Evolutionary conservation across 1,140 invertebrate genomes (phyloP), one percentile per base, ranked within the genome.

Genomic region (Alviniconcha marisindica): DNA sequence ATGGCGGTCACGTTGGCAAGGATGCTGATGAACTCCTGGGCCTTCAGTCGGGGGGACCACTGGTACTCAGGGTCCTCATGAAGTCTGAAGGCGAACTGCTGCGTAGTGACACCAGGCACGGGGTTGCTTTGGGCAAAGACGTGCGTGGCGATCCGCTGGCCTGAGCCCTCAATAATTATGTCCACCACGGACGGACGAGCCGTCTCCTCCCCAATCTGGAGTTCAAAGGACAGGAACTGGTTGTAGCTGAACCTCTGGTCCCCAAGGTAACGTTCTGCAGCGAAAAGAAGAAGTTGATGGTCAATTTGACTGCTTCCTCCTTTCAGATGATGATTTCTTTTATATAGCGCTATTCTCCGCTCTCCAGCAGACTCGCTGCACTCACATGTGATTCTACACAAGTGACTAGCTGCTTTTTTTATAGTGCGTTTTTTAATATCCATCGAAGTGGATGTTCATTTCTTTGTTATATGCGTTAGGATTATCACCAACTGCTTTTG

Each of bases 161-260:
- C 96, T 33, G 96, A 95, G 10, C 93, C 93, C 94, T 99, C 97
- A 0, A 99, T 90, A 56, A 99, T 96, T 31, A 99, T 94, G 93
- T 99, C 98, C 1, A 95, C 95, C 2, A 96, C 94, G 0, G 96
- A 96, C 38, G 96, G 95, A 36, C 93, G 94, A 1, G 96, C 95
- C 3, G 96, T 95, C 15, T 90, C 89, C 40, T 91, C 96, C 1
- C 96, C 96, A 28, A 98, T 96, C 83, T 96, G 95, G n/a, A 99
- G 93, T 36, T 95, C 96, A 90, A 99, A 99, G 48, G 95, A 95
- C n/a, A 99, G 91, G 83, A 97, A 95, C 88, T 98, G 97, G 93
- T 99, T 99, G 93, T 99, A 99, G 54, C 97, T 98, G 44, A 96
- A 96, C 84, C 97, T 94, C 91, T 99, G 98, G 93, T 99, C 97